A percentile compares a stretch with the other conserved stretches of the same genome.
phyloP scores from a whole-genome alignment of 1,140 invertebrate genomes.

The Drosophila lini region DNA sequence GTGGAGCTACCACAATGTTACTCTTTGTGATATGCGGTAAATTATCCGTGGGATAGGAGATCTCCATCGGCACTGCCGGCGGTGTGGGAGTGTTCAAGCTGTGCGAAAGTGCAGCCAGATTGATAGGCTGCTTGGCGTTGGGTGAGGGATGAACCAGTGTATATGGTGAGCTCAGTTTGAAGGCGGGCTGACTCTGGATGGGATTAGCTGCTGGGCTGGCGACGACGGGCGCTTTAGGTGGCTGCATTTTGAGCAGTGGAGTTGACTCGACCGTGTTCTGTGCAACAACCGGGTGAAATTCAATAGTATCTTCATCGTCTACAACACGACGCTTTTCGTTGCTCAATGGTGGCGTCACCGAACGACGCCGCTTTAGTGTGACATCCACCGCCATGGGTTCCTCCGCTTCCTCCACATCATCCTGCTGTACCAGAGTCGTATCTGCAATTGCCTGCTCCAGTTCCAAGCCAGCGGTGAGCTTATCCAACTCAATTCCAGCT shows the following conservation, averaged over 20 bases:
- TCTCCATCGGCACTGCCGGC: conserved; percentile 46
- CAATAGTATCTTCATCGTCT: conserved; percentile 39
- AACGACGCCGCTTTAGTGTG: conserved; percentile 54
- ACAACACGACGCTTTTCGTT: conserved; percentile 18
- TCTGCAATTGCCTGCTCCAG: conserved; percentile 1
- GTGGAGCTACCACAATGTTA: neutral
- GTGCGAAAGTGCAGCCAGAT: conserved; percentile 28
- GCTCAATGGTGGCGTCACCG: conserved; percentile 38
- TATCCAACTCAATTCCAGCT: conserved; percentile 11
- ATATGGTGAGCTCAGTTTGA: conserved; percentile 55
- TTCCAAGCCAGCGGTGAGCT: conserved; percentile 12
- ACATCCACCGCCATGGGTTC: conserved; percentile 11
- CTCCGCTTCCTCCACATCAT: neutral
- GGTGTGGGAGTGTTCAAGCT: conserved; percentile 60
- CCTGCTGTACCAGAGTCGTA: neutral
- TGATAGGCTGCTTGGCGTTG: conserved; percentile 17
- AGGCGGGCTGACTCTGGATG: conserved; percentile 10
- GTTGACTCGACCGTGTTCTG: neutral
- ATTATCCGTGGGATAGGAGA: conserved; percentile 41
- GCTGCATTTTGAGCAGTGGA: conserved; percentile 6
- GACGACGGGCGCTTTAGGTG: neutral
- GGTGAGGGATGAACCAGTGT: conserved; percentile 12
- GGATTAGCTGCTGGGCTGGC: conserved; percentile 1
- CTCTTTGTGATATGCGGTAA: conserved; percentile 6
- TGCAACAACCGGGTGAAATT: conserved; percentile 21